These are phyloP conservation scores for Nesogale talazaci DNA, from an alignment of 2,113 vertebrate species.

Conservation along the genomic window DNA sequence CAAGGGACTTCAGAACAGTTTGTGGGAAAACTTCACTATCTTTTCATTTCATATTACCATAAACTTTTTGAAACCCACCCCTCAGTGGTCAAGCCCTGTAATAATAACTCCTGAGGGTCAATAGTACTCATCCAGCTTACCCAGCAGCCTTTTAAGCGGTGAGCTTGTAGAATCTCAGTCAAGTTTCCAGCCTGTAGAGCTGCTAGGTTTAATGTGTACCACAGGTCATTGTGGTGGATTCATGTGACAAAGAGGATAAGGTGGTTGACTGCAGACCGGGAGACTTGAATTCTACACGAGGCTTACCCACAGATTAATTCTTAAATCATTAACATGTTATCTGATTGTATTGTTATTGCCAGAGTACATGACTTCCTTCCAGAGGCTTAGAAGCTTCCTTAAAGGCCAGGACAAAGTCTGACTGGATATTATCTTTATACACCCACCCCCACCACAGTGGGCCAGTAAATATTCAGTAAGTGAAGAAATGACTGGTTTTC, in stretches of 20 bases:
- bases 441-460: background rate
- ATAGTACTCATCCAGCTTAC: background rate
- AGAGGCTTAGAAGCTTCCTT: background rate
- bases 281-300: background rate
- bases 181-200: too few relatives aligned
- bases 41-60: too few relatives aligned
- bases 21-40: too few relatives aligned
- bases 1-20: too few relatives aligned
- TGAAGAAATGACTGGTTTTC: background rate
- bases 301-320: background rate
- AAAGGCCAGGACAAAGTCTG: slow-evolving; percentile 3
- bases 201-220: too few relatives aligned
- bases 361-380: background rate
- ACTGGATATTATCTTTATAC: slow-evolving; percentile 3
- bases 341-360: background rate
- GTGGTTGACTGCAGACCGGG: background rate
- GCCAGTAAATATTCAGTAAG: slow-evolving; percentile 39
- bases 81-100: background rate
- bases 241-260: background rate
- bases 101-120: background rate
- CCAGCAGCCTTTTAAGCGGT: background rate
- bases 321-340: background rate
- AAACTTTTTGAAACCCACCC: too few relatives aligned
- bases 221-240: background rate
- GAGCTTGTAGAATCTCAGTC: too few relatives aligned